Evolutionary conservation across 2,888 invertebrate species (phyloP), one percentile per base, ranked within the genome.

Genomic region (Ennomos fuscantarius): DNA sequence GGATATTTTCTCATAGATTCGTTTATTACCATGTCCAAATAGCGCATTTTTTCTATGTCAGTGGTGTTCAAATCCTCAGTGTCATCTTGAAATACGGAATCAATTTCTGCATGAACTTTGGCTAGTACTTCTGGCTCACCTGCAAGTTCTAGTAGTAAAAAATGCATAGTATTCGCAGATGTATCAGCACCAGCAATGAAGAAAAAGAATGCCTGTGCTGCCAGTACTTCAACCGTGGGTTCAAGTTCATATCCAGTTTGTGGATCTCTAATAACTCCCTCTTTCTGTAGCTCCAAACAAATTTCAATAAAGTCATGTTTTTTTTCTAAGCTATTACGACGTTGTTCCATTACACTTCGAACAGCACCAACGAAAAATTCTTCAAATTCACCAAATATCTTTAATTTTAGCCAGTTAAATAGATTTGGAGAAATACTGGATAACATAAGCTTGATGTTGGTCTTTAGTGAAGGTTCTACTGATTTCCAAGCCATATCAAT

Each of bases 171-270:
- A 9, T 75, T 84, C 1, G 91, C 87, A 9, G 87, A 81, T 0
- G 90, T 87, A 42, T 92, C 92, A 2, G 84, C 81, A 0, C 93
- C 93, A 34, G 89, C 92, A 34, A 89, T 56, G 36, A 90, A 90
- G 56, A 92, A 92, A 61, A 91, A 83, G 49, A 92, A 88, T 0
- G 88, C 87, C 66, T 92, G 91, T 1, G 89, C 86, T 2, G 87
- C 84, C 31, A 91, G 39, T 1, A 88, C 11, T 68, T 85, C 83
- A 45, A 81, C 83, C 6, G 84, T 78, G 0, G 82, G 78, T 3
- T 77, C 68, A 8, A 87, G 35, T 51, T 82, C 71, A 54, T 73
- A 86, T 0, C 78, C 80, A 1, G 84, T 83, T 0, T 56, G 43
- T 0, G 47, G 37, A 34, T 88, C 87, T n/a, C 64, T 70, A 72